Evolutionary conservation across 1,140 invertebrate genomes (phyloP).

Genomic region (Drosophila takahashii): DNA sequence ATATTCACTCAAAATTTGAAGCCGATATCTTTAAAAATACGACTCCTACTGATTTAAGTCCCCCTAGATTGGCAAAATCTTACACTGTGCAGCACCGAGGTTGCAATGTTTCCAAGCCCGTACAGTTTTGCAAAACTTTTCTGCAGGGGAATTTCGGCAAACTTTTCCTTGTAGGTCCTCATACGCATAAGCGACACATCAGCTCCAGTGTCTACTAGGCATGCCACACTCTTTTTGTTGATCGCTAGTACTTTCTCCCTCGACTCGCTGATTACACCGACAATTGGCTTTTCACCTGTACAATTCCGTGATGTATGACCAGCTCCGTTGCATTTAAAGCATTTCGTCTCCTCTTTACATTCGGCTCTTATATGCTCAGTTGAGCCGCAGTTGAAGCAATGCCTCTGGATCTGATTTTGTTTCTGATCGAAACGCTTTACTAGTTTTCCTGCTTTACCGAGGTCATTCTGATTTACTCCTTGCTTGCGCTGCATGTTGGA

Average conservation of each 20-base stretch:
- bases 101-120: constrained; percentile 5
- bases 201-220: not conserved
- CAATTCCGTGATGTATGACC: not conserved
- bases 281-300: not conserved
- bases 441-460: not conserved
- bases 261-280: not conserved
- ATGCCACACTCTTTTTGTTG: constrained; percentile 1
- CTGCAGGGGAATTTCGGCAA: not conserved
- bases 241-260: not conserved
- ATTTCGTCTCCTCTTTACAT: constrained; percentile 4
- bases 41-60: too few relatives aligned
- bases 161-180: not conserved
- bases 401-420: not conserved
- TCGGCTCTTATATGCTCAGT: constrained; percentile 4
- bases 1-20: too few relatives aligned
- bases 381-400: constrained; percentile 4
- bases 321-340: constrained; percentile 1
- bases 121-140: constrained; percentile 10
- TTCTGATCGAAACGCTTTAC: not conserved
- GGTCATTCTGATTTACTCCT: not conserved
- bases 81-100: too few relatives aligned
- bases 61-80: too few relatives aligned
- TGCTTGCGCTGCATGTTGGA: not conserved
- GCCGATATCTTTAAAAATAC: too few relatives aligned
- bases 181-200: not conserved